Base-by-base conservation (phyloP, 2,113 vertebrate genomes). In the Myotis brandtii region DNA sequence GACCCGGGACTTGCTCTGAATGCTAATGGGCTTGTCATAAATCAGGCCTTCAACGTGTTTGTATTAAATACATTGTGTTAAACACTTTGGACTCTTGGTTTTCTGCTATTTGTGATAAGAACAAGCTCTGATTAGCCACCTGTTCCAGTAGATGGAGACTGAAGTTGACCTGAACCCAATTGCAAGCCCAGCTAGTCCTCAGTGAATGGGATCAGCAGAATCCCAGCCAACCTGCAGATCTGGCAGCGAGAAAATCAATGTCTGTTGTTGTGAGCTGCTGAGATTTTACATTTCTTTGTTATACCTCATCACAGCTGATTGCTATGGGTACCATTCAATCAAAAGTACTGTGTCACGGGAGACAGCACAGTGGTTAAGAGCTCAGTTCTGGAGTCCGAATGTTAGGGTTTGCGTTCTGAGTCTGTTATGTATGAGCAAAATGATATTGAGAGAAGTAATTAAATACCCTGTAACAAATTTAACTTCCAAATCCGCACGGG, bases 51-150 rank as follows among this genome's bases (percentile, higher is more conserved):
- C 56, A 14, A 50, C 50, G 27, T n/a, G 20, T n/a, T 75, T 76
- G 20, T 76, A 27, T 20, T 34, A 80, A 77, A 64, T 34, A 52
- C 7, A 13, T 4, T 43, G 66, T 16, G n/a, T 30, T 21, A 25
- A 34, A 43, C 32, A 43, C 56, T 48, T 66, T 50, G 59, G 52
- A 37, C 70, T 59, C 40, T 59, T 34, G 27, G 0, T 2, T 83
- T 84, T 77, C 69, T 88, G 46, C 48, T 66, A 3, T 92, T 82
- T 75, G 77, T 70, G n/a, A 77, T 89, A n/a, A 89, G 50, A 70
- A n/a, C 48, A 69, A 84, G 52, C 10, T 82, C 83, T 70, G 50
- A 62, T n/a, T 43, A 77, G 50, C n/a, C 50, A n/a, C 77, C 48
- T 9, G 14, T 34, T 89, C 59, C 27, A 40, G 59, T 32, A 81